Conservation (phyloP, 2,888 invertebrate species). For the Plusia festucae region DNA sequence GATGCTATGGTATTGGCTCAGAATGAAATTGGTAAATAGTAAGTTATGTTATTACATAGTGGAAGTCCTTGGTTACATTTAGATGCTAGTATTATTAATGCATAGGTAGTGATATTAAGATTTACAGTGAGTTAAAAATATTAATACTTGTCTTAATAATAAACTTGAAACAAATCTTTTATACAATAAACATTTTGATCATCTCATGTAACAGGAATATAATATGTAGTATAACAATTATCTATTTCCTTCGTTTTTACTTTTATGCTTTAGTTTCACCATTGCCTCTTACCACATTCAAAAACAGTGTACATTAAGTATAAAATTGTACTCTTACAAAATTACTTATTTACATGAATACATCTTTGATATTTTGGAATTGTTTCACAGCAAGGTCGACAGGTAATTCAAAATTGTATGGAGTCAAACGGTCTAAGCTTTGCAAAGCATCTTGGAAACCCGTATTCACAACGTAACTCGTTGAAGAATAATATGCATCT, state of each 20-base stretch:
- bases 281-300: conserved; percentile 44
- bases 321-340: conserved; percentile 76
- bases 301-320: conserved; percentile 66
- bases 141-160: not conserved
- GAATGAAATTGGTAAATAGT: not conserved
- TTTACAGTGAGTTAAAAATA: not conserved
- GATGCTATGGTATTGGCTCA: conserved; percentile 18
- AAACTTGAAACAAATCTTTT: not conserved
- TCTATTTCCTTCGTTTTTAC: not conserved
- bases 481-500: conserved; percentile 95
- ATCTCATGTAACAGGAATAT: not conserved
- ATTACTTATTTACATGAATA: conserved; percentile 91
- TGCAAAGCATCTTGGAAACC: conserved; percentile 98
- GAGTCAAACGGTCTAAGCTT: conserved; percentile 95
- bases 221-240: too few relatives aligned
- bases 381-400: conserved; percentile 98
- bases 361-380: conserved; percentile 99
- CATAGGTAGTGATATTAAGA: not conserved
- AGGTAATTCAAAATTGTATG: conserved; percentile 97
- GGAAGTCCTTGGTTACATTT: not conserved
- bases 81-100: too few relatives aligned
- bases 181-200: not conserved
- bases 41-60: not conserved
- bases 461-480: conserved; percentile 98
- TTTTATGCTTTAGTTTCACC: not conserved